Evolutionary conservation across 1,140 invertebrate genomes (phyloP), one percentile per base, ranked within the genome.

Genomic region (Euura saliciscinereae): DNA sequence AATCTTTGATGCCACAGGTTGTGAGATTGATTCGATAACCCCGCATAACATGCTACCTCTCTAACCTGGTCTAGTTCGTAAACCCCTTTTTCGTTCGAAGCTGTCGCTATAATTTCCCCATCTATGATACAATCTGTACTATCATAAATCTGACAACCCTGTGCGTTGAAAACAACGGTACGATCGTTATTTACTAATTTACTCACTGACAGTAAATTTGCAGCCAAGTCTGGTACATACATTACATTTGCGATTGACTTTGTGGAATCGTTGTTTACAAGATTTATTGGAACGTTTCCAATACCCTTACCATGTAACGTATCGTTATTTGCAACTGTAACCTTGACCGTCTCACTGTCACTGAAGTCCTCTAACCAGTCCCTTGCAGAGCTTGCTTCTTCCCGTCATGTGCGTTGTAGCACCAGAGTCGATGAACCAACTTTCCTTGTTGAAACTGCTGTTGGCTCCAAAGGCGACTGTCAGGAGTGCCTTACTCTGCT

Each of bases 1-100:
- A 83, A 78, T 67, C 77, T 71, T 72, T 78, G 75, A 45, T 80
- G 78, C 77, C 78, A 76, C n/a, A 79, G 28, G 28, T 28, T 65
- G 68, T 45, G 78, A 10, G 64, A 44, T 74, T 79, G 72, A 69
- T 77, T 71, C 46, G 67, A 28, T 76, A 77, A 73, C 74, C 77
- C 75, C 8, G 76, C 77, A 64, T 79, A 76, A 73, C 74, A 76
- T 77, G 68, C n/a, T 68, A 42, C 8, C 43, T 51, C 44, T 65
- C 68, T 13, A 73, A 74, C 13, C 75, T 71, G 6, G 78, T 64
- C 65, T 76, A 46, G 64, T 80, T 78, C 76, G 77, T 72, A 72
- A 28, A 28, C 28, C 28, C 28, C 28, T 28, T 76, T 71, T 71
- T 79, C 76, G 11, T 28, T 51, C 11, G 46, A 51, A 11, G 46